Percentiles rank a stretch among this genome's conserved stretches.
phyloP scores from a whole-genome alignment of 1,140 invertebrate species.

The Drosophila quadrilineata region DNA sequence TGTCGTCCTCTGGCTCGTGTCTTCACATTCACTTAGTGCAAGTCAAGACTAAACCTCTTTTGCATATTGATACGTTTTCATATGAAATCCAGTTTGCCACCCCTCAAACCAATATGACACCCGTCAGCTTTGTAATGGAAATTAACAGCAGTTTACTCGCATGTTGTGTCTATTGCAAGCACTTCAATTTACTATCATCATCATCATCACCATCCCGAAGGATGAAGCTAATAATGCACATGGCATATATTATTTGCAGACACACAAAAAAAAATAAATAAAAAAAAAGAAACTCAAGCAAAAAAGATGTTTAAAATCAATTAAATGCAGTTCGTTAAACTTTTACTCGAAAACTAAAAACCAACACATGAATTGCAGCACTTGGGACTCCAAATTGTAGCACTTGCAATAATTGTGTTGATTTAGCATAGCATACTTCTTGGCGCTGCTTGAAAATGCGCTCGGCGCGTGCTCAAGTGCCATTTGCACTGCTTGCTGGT shows the following conservation, averaged over 20 bases:
- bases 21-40: constrained; percentile 71
- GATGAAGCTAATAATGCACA: constrained; percentile 22
- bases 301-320: constrained; percentile 1
- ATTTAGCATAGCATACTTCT: constrained; percentile 13
- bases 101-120: neutral
- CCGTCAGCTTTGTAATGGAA: constrained; percentile 43
- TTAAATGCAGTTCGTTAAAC: neutral
- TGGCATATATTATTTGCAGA: constrained; percentile 13
- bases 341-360: neutral
- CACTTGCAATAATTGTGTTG: constrained; percentile 25
- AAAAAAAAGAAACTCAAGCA: neutral
- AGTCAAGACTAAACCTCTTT: constrained; percentile 47
- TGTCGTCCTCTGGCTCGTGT: constrained; percentile 37
- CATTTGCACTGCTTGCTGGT: constrained; percentile 17
- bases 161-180: constrained; percentile 14
- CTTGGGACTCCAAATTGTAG: neutral
- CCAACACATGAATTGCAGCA: constrained; percentile 3
- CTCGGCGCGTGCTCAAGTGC: constrained; percentile 47
- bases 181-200: constrained; percentile 17
- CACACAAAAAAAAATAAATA: neutral
- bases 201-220: neutral
- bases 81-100: constrained; percentile 39
- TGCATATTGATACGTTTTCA: constrained; percentile 66
- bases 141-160: constrained; percentile 45
- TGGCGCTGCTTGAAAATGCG: constrained; percentile 24